Evolutionary conservation across 2,888 invertebrate genomes (phyloP), one percentile per base, ranked within the genome.

Genomic region (Cabera pusaria): DNA sequence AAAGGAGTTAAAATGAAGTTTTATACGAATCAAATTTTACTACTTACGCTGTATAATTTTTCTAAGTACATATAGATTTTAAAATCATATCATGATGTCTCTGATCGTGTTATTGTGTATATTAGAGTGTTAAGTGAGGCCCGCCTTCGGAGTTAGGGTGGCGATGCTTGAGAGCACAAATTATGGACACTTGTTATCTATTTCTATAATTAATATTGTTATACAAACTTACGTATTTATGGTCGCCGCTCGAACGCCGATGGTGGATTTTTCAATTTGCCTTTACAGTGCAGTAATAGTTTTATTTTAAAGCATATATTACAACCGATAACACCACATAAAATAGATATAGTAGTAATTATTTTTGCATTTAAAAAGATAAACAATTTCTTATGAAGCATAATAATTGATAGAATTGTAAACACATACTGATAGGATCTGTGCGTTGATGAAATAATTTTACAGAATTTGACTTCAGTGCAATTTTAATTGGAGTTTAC

Each of bases 11-110:
- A 74, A 75, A 77, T 76, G 75, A 73, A 76, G 75, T 85, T 85
- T 85, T 84, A 75, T 81, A 83, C 62, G 63, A 83, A 80, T 80
- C 76, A 78, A 80, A 78, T 80, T 81, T 83, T 83, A 79, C 70
- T 75, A 77, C 69, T 71, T 71, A 74, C 69, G 62, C 73, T 78
- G 66, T 83, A 75, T 81, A 73, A 72, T 80, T 82, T 56, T 76
- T 78, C 72, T 78, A 82, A 81, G 79, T 85, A 82, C 84, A 83
- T 66, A 33, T 82, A 82, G 74, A 64, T 76, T 66, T 62, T 75
- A 71, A 75, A 67, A 63, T 83, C 85, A 85, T 86, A 85, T 87
- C 85, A 83, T 66, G 60, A 57, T 67, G 72, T 65, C 75, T 66
- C 71, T 75, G 65, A 66, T 74, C 65, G 62, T 43, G 63, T 78